phyloP scores from a whole-genome alignment of 2,113 vertebrate genomes.

The Crypturellus undulatus region DNA sequence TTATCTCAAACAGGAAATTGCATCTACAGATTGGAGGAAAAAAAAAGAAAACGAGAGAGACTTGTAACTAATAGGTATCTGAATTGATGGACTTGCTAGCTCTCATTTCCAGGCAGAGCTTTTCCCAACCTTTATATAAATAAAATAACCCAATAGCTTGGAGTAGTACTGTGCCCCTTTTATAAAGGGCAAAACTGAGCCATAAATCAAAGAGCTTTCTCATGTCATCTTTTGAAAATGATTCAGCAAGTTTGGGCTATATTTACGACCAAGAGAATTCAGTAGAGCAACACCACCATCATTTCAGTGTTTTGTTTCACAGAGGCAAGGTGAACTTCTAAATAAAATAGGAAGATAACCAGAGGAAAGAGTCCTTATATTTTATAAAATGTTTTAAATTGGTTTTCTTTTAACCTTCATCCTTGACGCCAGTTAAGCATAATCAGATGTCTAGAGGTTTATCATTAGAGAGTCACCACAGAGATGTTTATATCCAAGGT shows the following conservation, averaged over 20 bases:
- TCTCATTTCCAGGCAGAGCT: background rate
- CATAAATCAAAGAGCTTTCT: background rate
- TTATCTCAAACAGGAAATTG: background rate
- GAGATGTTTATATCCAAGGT: background rate
- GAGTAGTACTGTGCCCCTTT: background rate
- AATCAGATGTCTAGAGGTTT: background rate
- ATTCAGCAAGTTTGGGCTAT: background rate
- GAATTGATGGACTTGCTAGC: background rate
- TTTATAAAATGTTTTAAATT: background rate
- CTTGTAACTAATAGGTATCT: background rate
- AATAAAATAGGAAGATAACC: background rate
- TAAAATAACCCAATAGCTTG: background rate
- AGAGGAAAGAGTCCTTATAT: background rate
- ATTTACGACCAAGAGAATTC: background rate
- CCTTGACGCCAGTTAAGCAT: background rate
- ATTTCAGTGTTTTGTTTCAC: background rate
- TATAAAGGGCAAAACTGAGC: background rate
- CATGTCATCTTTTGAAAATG: accelerated
- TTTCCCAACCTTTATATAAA: background rate
- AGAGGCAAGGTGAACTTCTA: background rate
- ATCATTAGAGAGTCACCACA: background rate
- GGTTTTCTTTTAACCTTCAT: background rate
- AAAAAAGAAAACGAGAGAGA: background rate
- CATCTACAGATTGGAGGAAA: background rate
- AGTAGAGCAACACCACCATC: accelerated